Conservation (phyloP, 92 coral and sea anemone genomes). For the Porites evermanni region DNA sequence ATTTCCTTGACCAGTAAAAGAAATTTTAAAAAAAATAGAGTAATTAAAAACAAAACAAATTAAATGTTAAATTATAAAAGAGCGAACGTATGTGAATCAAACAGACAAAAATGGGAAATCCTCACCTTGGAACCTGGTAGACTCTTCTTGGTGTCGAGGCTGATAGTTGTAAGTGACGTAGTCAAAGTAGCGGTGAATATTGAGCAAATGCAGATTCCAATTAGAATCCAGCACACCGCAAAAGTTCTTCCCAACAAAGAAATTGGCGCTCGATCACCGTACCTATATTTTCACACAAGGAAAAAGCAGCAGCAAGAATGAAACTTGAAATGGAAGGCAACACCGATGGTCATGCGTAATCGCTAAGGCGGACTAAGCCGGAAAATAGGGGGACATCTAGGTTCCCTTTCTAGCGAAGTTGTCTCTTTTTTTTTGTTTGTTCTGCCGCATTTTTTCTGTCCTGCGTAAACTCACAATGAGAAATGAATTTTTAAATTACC, state of each 20-base stretch:
- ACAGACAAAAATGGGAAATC: neutral
- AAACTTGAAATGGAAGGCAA: neutral
- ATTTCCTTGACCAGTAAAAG: too few species aligned
- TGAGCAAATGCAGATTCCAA: slow-evolving; percentile 93
- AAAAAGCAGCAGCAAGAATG: neutral
- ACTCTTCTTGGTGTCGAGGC: slow-evolving; percentile 77
- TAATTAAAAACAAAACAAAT: too few species aligned
- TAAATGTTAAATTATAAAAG: neutral
- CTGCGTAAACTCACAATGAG: too few species aligned
- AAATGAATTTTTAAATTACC: too few species aligned
- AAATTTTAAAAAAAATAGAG: too few species aligned
- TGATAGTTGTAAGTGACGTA: slow-evolving; percentile 87
- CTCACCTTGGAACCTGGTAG: slow-evolving; percentile 85
- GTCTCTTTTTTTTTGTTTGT: too few species aligned
- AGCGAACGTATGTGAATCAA: too few species aligned
- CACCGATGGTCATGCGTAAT: neutral
- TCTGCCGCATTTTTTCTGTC: too few species aligned
- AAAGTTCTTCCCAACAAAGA: slow-evolving; percentile 84
- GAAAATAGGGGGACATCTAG: too few species aligned
- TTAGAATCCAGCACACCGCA: slow-evolving; percentile 88
- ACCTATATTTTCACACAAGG: slow-evolving; percentile 48
- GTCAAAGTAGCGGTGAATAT: slow-evolving; percentile 97
- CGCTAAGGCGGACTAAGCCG: neutral
- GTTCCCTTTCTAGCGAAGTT: too few species aligned
- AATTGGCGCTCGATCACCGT: slow-evolving; percentile 92